Evolutionary conservation across 2,888 invertebrate genomes (phyloP).

Genomic region (Iphiclides podalirius): DNA sequence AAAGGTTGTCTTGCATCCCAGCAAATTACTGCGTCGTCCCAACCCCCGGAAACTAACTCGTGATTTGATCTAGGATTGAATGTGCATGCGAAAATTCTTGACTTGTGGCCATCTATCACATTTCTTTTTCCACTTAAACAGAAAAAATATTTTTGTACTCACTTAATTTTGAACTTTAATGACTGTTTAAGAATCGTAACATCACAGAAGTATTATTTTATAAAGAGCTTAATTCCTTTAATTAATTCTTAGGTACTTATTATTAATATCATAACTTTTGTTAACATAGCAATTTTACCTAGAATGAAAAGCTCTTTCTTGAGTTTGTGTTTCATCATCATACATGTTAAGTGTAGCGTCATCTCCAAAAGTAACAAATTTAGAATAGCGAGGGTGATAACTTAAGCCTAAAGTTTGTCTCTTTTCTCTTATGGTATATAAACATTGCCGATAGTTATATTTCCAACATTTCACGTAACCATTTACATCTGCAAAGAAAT

Average conservation of each 20-base stretch:
- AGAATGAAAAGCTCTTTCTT: slow-evolving; percentile 80
- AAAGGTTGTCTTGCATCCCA: slow-evolving; percentile 84
- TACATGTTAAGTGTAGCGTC: slow-evolving; percentile 83
- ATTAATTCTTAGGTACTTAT: too few species aligned
- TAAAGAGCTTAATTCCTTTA: too few species aligned
- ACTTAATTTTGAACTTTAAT: too few species aligned
- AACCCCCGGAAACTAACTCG: slow-evolving; percentile 84
- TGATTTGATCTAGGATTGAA: slow-evolving; percentile 83
- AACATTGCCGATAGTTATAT: slow-evolving; percentile 81
- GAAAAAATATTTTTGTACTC: too few species aligned
- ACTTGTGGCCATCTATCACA: slow-evolving; percentile 80
- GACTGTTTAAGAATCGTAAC: too few species aligned
- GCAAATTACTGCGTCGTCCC: slow-evolving; percentile 83
- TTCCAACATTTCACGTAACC: slow-evolving; percentile 86
- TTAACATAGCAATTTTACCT: too few species aligned
- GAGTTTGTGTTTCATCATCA: slow-evolving; percentile 84
- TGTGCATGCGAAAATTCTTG: slow-evolving; percentile 82
- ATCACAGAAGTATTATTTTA: too few species aligned
- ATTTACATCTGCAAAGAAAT: slow-evolving; percentile 75
- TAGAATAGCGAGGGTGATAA: slow-evolving; percentile 80
- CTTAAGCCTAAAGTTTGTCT: slow-evolving; percentile 82
- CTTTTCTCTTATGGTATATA: slow-evolving; percentile 83
- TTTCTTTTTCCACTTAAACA: slow-evolving; percentile 66
- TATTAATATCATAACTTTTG: too few species aligned
- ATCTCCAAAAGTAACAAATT: slow-evolving; percentile 81